Evolutionary conservation across 2,888 invertebrate species (phyloP).

Genomic region (Caenorhabditis imperialis): DNA sequence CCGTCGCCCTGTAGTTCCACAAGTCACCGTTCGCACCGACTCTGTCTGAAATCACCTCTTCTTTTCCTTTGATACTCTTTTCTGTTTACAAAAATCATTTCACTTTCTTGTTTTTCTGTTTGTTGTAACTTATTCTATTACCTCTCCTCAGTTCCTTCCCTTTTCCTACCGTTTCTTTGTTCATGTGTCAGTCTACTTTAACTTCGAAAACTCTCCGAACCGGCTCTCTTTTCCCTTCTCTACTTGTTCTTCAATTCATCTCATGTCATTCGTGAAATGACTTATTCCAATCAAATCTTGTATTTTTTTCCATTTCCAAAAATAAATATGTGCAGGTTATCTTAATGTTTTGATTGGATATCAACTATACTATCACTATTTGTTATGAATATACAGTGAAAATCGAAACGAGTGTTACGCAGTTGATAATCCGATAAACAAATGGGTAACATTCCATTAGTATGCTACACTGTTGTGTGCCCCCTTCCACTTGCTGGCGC

Average conservation of each 20-base stretch:
- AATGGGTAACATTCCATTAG: not conserved
- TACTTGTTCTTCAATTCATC: constrained; percentile 14
- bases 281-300: not conserved
- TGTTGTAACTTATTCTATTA: not conserved
- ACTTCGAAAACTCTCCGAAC: not conserved
- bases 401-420: no score
- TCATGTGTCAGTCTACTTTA: not conserved
- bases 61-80: not conserved
- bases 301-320: not conserved
- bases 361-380: not conserved
- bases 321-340: constrained; percentile 31
- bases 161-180: not conserved
- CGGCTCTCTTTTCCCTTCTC: constrained; percentile 7
- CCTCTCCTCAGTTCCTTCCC: not conserved
- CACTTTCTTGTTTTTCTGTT: not conserved
- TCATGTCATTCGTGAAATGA: not conserved
- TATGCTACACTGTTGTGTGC: not conserved
- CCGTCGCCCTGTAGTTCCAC: no score
- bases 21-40: no score
- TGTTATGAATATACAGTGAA: not conserved
- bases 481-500: not conserved
- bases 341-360: not conserved
- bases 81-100: constrained; percentile 6
- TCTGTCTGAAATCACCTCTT: no score
- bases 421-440: not conserved